Percentiles rank a stretch among this genome's conserved stretches.
Evolutionary conservation across 2,113 vertebrate species (phyloP).

Genomic region (Ictidomys tridecemlineatus): DNA sequence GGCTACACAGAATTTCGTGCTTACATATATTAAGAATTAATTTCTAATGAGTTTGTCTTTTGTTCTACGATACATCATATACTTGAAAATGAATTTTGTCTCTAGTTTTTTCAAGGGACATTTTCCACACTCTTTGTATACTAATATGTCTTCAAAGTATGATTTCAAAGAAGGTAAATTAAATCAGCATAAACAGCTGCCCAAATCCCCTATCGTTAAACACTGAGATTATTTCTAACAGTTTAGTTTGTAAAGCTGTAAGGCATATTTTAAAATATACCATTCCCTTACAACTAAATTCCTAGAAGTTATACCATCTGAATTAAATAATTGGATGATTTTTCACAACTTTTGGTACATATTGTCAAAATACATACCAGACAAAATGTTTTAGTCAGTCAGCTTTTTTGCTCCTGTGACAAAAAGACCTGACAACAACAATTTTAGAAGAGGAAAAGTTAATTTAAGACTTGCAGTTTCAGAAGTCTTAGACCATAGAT

Average conservation of each 20-base stretch:
- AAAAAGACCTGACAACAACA: no score
- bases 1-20: neutral
- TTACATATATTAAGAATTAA: neutral
- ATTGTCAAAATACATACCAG: neutral
- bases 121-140: neutral
- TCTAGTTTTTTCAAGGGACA: neutral
- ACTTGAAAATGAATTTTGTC: neutral
- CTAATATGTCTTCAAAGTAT: neutral
- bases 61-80: neutral
- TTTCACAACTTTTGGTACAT: neutral
- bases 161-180: constrained; percentile 2
- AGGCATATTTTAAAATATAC: neutral
- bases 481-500: no score
- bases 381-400: no score
- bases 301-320: neutral
- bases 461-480: no score
- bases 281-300: neutral
- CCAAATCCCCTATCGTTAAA: neutral
- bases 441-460: no score
- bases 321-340: neutral
- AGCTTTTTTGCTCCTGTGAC: no score
- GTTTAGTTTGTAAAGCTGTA: neutral
- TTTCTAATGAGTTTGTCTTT: neutral
- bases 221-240: no score
- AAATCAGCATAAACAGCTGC: neutral